phyloP scores from a whole-genome alignment of 2,888 invertebrate species.

The Trachelus troglodyta region DNA sequence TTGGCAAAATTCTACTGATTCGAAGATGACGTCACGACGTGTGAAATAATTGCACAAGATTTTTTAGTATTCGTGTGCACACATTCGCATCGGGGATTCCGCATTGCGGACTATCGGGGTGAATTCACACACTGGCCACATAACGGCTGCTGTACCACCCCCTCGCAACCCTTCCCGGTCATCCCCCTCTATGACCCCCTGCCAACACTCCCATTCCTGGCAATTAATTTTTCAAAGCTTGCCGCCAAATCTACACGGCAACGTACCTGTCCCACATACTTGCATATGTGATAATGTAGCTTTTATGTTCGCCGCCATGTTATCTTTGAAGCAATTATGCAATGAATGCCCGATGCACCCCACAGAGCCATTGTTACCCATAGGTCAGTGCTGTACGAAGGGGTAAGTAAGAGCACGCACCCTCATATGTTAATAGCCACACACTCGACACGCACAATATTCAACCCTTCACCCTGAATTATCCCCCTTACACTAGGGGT shows the following conservation, averaged over 20 bases:
- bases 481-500: neutral
- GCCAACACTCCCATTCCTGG: constrained; percentile 18
- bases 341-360: neutral
- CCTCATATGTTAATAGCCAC: neutral
- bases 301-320: neutral
- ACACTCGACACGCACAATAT: neutral
- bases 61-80: constrained; percentile 26
- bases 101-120: constrained; percentile 59
- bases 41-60: neutral
- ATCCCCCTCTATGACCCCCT: constrained; percentile 21
- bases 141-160: constrained; percentile 18
- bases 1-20: neutral
- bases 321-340: neutral
- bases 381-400: neutral
- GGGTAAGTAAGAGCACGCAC: neutral
- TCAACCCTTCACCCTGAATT: neutral
- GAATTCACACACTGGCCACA: constrained; percentile 44
- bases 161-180: constrained; percentile 12
- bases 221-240: constrained; percentile 38
- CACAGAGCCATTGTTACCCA: neutral
- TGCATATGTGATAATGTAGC: neutral
- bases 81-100: constrained; percentile 53
- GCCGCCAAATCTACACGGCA: neutral
- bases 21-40: neutral
- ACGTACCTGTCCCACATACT: neutral